Percentiles rank a stretch among this genome's conserved stretches.
Evolutionary conservation across 2,113 vertebrate genomes (phyloP).

Genomic region (Condylura cristata): DNA sequence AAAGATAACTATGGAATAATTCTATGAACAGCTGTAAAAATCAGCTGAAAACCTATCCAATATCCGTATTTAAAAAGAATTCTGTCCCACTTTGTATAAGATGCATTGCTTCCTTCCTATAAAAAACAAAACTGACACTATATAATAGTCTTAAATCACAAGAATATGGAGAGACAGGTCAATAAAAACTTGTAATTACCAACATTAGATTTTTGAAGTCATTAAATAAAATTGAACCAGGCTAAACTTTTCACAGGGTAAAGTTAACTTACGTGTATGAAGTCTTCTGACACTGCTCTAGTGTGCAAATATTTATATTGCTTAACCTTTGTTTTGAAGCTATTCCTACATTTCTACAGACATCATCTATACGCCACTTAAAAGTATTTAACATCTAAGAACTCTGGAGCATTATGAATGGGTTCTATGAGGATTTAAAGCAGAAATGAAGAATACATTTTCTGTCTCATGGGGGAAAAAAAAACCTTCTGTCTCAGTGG

Average conservation of each 20-base stretch:
- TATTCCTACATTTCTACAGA: neutral
- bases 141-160: neutral
- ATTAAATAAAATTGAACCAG: neutral
- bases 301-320: neutral
- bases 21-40: neutral
- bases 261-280: neutral
- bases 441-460: no score
- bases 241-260: neutral
- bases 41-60: neutral
- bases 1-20: neutral
- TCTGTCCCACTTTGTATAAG: neutral
- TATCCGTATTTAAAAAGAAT: neutral
- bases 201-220: neutral
- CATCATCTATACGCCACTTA: no score
- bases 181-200: neutral
- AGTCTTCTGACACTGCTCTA: neutral
- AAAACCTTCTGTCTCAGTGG: neutral
- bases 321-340: neutral
- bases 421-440: no score
- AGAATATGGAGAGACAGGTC: neutral
- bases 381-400: no score
- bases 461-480: no score
- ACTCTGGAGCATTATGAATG: no score
- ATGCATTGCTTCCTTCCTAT: neutral
- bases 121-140: neutral